Evolutionary conservation across 2,113 vertebrate genomes (phyloP).

Genomic region (Lasiurus borealis): DNA sequence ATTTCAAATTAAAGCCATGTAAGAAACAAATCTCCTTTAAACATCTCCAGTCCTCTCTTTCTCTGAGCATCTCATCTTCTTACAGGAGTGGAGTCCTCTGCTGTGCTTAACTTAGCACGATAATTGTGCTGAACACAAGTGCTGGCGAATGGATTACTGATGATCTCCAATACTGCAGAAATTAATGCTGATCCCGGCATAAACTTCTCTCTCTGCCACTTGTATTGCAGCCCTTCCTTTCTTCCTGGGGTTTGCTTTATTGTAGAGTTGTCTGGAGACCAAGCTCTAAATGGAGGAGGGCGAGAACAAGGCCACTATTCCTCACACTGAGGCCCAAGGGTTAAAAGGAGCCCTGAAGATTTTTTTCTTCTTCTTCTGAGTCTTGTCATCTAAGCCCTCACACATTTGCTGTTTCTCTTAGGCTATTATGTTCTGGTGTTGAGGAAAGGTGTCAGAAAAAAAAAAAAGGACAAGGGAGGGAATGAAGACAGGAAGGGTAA

Average conservation of each 20-base stretch:
- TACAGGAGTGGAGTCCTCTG: slow-evolving; percentile 41
- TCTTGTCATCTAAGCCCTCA: background rate
- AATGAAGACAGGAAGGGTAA: background rate
- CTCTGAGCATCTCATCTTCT: slow-evolving; percentile 66
- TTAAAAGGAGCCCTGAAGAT: background rate
- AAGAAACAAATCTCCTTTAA: slow-evolving; percentile 84
- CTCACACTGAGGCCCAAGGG: background rate
- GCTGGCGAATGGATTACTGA: slow-evolving; percentile 45
- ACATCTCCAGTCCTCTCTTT: slow-evolving; percentile 73
- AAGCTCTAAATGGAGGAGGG: background rate
- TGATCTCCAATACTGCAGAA: slow-evolving; percentile 62
- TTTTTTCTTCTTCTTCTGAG: background rate
- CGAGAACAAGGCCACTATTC: background rate
- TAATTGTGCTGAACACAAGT: slow-evolving; percentile 60
- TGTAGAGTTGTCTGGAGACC: background rate
- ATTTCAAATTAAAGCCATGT: slow-evolving; percentile 80
- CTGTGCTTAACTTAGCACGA: slow-evolving; percentile 56
- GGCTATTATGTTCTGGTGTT: background rate
- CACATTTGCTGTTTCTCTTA: slow-evolving; percentile 20
- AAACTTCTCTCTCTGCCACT: slow-evolving; percentile 2
- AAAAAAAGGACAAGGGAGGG: background rate
- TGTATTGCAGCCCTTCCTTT: background rate
- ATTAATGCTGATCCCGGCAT: slow-evolving; percentile 53
- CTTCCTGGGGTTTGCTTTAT: slow-evolving; percentile 18
- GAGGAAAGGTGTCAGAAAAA: background rate